Base-by-base conservation (phyloP, 1,140 invertebrate genomes). In the Ladona fulva region DNA sequence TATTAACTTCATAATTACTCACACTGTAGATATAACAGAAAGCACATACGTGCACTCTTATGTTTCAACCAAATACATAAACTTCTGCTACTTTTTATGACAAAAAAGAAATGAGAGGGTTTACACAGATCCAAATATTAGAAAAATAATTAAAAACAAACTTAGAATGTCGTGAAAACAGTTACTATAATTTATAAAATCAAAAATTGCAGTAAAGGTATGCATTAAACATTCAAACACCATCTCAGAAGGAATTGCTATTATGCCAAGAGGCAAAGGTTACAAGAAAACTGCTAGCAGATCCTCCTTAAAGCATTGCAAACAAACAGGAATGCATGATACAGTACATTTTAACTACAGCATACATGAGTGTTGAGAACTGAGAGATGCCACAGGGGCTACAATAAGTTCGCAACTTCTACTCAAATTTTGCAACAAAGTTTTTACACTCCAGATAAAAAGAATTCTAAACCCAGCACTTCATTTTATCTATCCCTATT, bases 21-120 rank as follows among this genome's bases (percentile, higher is more conserved):
- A 66, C 52, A 66, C 52, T 66, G 52, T 12, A 66, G 52, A 66
- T 66, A 66, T 66, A 66, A 66, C 52, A 66, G 52, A 66, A 66
- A 66, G 52, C 52, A 66, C 52, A 66, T 6, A 19, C 14, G 52
- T 66, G 52, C 52, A 66, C 1, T 19, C 14, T 16, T 66, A 66
- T 66, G n/a, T 22, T 66, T 22, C 52, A 66, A 22, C 14, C 52
- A 66, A 66, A 66, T 66, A 66, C 14, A 22, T 66, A 16, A 66
- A 66, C 12, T 66, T 19, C 52, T 6, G 1, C 29, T 37, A 37
- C 29, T 5, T 37, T 37, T 37, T 5, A 37, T 37, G 29, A n/a
- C 29, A 37, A 37, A 37, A 66, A 66, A 66, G 16, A 66, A 19
- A 3, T 66, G 14, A 6, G n/a, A 66, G 52, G 52, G 1, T 66